These are phyloP conservation scores for Semnornis frantzii DNA, from an alignment of 2,113 vertebrate genomes.

Conservation along the genomic window DNA sequence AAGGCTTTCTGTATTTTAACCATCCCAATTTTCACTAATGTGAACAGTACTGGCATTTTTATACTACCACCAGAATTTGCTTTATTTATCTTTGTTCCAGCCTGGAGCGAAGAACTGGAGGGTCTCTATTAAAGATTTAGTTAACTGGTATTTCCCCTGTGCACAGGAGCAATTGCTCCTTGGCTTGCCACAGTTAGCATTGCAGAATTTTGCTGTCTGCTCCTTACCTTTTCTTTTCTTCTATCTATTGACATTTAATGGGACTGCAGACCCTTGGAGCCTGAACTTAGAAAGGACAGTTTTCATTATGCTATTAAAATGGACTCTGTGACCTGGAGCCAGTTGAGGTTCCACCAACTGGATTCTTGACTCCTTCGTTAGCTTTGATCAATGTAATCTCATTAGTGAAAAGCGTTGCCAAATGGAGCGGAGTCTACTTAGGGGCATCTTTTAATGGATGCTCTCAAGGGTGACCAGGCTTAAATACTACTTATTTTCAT, in stretches of 20 bases:
- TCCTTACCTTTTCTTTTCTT: background rate
- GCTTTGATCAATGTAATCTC: slow-evolving; percentile 57
- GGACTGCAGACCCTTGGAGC: background rate
- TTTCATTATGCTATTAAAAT: background rate
- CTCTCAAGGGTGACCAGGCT: slow-evolving; percentile 30
- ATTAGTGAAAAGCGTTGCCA: slow-evolving; percentile 43
- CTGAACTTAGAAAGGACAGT: slow-evolving; percentile 9
- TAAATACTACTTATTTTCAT: slow-evolving; percentile 55
- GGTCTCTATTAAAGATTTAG: background rate
- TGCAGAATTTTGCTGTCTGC: background rate
- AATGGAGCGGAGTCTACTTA: slow-evolving; percentile 42
- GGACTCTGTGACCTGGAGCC: slow-evolving; percentile 31
- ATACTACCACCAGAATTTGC: background rate
- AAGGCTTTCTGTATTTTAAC: background rate
- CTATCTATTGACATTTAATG: slow-evolving; percentile 25
- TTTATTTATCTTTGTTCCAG: slow-evolving; percentile 1
- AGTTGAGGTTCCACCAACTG: background rate
- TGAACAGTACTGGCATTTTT: background rate
- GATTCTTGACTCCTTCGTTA: slow-evolving; percentile 30
- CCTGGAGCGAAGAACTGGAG: background rate
- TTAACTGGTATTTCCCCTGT: background rate
- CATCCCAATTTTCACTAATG: rapidly evolving
- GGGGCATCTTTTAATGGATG: slow-evolving; percentile 27
- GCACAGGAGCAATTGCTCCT: background rate
- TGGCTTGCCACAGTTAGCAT: background rate